These are phyloP conservation scores for Zaprionus capensis DNA, from an alignment of 1,140 invertebrate species.

Conservation along the genomic window DNA sequence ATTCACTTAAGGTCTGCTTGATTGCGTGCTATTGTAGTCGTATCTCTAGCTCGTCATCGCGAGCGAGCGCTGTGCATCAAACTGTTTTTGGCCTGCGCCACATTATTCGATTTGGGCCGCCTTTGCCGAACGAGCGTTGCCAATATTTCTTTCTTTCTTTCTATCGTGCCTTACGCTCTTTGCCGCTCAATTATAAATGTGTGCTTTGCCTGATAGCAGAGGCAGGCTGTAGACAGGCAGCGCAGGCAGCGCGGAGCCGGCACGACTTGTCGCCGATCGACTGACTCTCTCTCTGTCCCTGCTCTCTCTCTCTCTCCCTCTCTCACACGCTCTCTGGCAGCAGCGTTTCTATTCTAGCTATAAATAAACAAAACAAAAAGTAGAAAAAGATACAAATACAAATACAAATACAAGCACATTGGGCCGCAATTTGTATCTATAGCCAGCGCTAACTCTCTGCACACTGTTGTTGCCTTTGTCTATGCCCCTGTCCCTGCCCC, in stretches of 20 bases:
- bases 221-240: conserved; percentile 14
- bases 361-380: conserved; percentile 66
- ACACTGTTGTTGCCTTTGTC: conserved; percentile 2
- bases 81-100: conserved; percentile 75
- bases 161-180: conserved; percentile 32
- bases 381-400: conserved; percentile 34
- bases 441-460: background rate
- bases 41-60: conserved; percentile 54
- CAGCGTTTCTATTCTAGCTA: conserved; percentile 63
- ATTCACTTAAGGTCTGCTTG: conserved; percentile 19
- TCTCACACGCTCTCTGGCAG: conserved; percentile 31
- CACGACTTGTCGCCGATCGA: conserved; percentile 61
- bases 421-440: conserved; percentile 24
- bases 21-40: conserved; percentile 59
- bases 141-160: conserved; percentile 38
- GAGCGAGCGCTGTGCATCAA: conserved; percentile 78
- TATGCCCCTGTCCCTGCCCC: background rate
- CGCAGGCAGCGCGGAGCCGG: conserved; percentile 29
- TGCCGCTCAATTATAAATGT: conserved; percentile 52
- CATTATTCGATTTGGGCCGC: conserved; percentile 75
- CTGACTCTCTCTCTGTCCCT: conserved; percentile 15
- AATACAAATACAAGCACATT: conserved; percentile 48
- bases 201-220: conserved; percentile 45
- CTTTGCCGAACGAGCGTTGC: conserved; percentile 42
- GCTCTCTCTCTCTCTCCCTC: conserved; percentile 30